Evolutionary conservation across 2,797 vertebrate species (phyloP), one percentile per base, ranked within the genome.

Genomic region (Echiichthys vipera): DNA sequence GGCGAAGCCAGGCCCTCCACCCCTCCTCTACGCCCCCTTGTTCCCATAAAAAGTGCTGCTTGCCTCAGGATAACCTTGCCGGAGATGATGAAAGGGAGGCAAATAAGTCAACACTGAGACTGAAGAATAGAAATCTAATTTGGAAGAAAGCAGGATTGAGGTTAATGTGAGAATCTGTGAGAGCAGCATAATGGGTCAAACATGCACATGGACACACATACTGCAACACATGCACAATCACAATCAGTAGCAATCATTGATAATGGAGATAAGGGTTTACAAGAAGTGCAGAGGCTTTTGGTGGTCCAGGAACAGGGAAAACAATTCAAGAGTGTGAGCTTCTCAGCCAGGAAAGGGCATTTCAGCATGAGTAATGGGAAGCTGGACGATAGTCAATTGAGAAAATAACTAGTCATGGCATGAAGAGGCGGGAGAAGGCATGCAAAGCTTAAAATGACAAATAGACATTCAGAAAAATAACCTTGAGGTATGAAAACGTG

Each of bases 61-160:
- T 79, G 90, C 93, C 92, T 90, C 82, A 22, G 93, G 93, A 92
- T 89, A 95, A 92, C 89, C 91, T 93, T 87, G 89, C 80, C 69
- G 74, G 79, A 74, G 88, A 92, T 89, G 93, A 94, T 95, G 91
- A 94, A 94, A 92, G 87, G 77, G 87, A 88, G 65, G 84, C 81
- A 84, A 87, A 91, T 87, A 88, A 90, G 86, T 88, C 84, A 90
- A 91, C 87, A 87, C 9, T 20, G 57, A 90, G 80, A 83, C 69
- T 73, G 83, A 87, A 87, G 73, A 89, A 90, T 15, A 74, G 80
- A 65, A 85, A 88, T 86, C 77, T 91, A 83, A 90, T 91, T 89
- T 88, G 69, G 88, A 85, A 49, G 72, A 84, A 88, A 84, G 77
- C 78, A 65, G 76, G 59, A 71, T 76, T 81, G 81, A 77, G 82